Base-by-base conservation (phyloP, 1,140 invertebrate species). In the Drosophila kanapiae region DNA sequence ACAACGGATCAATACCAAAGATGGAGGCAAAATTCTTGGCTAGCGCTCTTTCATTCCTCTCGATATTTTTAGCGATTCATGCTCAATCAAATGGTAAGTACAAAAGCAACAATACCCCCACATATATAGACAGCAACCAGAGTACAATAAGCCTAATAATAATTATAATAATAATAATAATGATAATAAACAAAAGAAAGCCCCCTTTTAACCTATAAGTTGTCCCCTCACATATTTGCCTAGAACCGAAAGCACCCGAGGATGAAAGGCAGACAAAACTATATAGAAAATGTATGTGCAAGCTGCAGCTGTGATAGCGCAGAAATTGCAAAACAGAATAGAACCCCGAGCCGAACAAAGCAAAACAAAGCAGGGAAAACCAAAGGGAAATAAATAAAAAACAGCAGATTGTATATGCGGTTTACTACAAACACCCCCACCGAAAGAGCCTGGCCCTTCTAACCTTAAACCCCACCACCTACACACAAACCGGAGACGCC, bases 1-100 rank as follows among this genome's bases (percentile, higher is more conserved):
- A 92, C 78, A 86, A 92, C 91, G 91, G 91, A 92, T 92, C 91
- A 92, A 92, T 92, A 92, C 91, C 91, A 92, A 92, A 92, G 84
- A 92, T 92, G 91, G 91, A 92, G 91, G 91, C 91, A 78, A 92
- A 92, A 92, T 90, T 92, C 80, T 92, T 92, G 91, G 84, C 91
- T 86, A 83, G 91, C 91, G 84, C 91, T 81, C 72, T 92, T 92
- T 92, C 91, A 92, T 92, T 92, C 91, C 91, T 92, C 84, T 92
- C 91, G 82, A 92, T 92, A 92, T 92, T 92, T 92, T 92, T 92
- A 92, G 91, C 91, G 87, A 85, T 92, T 92, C 82, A 90, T 92
- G 91, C 91, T 92, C 82, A 91, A 91, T 85, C 88, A 90, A 58
- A 78, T 90, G 90, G 90, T 91, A 62, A 91, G 90, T 91, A 76